These are phyloP conservation scores for Autographa pulchrina DNA, from an alignment of 2,888 invertebrate species.

Conservation along the genomic window DNA sequence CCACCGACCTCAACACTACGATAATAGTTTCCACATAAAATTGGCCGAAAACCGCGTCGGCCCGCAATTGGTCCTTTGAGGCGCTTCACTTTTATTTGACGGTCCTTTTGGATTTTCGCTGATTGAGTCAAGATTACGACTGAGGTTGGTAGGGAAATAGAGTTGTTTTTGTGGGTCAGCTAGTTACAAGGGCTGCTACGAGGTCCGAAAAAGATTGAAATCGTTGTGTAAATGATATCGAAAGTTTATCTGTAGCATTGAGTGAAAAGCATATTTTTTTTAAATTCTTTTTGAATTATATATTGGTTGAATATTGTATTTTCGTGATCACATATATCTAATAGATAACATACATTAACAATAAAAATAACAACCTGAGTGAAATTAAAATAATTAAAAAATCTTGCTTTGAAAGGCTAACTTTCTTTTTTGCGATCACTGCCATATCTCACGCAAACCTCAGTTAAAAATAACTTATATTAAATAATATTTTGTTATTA, in stretches of 20 bases:
- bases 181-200: slow-evolving; percentile 20
- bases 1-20: slow-evolving; percentile 21
- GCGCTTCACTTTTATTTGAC: slow-evolving; percentile 55
- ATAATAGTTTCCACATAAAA: slow-evolving; percentile 59
- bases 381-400: no score
- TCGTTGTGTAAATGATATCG: neutral
- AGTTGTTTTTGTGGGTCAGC: slow-evolving; percentile 43
- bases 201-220: slow-evolving; percentile 39
- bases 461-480: no score
- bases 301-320: no score
- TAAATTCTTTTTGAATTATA: no score
- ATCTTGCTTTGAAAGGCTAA: no score
- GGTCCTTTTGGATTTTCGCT: slow-evolving; percentile 53
- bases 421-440: no score
- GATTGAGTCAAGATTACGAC: slow-evolving; percentile 58
- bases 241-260: neutral
- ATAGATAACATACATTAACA: no score
- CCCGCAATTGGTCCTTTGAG: slow-evolving; percentile 46
- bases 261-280: neutral
- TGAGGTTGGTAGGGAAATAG: slow-evolving; percentile 48
- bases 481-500: no score
- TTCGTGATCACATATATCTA: no score
- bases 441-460: no score
- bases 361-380: no score
- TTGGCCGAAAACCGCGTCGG: slow-evolving; percentile 42